A percentile compares a stretch with the other conserved stretches of the same genome.
Conservation (phyloP, 2,888 invertebrate genomes). For the Timema cristinae region DNA sequence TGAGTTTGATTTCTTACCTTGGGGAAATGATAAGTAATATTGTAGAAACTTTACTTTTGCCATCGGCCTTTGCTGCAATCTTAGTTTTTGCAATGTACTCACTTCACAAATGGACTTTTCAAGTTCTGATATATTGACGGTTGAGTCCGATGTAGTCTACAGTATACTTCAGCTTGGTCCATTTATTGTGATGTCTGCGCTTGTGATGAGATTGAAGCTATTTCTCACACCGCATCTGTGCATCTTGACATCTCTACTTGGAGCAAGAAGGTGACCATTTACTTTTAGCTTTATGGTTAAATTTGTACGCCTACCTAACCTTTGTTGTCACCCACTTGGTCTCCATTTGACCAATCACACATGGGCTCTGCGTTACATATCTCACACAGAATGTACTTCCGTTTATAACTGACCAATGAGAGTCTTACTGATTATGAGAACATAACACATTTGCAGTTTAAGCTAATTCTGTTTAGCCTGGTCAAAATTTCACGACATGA, state of each 20-base stretch:
- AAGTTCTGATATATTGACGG: not conserved
- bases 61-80: conserved; percentile 50
- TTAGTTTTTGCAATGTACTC: conserved; percentile 45
- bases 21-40: conserved; percentile 51
- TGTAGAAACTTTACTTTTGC: conserved; percentile 54
- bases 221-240: conserved; percentile 76
- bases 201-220: conserved; percentile 75
- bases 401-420: too few relatives aligned
- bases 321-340: not conserved
- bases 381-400: too few relatives aligned
- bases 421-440: too few relatives aligned
- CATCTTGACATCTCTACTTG: conserved; percentile 63
- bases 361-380: too few relatives aligned
- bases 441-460: too few relatives aligned
- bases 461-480: too few relatives aligned
- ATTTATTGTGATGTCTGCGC: conserved; percentile 66
- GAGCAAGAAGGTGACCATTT: conserved; percentile 46
- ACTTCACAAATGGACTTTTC: conserved; percentile 36
- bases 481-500: too few relatives aligned
- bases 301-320: too few relatives aligned
- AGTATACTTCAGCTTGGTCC: conserved; percentile 66
- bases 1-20: conserved; percentile 69
- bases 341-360: not conserved
- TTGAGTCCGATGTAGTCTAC: conserved; percentile 61
- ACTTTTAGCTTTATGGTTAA: not conserved